Conservation (phyloP, 1,140 invertebrate species). For the Drosophila micromelanica region DNA sequence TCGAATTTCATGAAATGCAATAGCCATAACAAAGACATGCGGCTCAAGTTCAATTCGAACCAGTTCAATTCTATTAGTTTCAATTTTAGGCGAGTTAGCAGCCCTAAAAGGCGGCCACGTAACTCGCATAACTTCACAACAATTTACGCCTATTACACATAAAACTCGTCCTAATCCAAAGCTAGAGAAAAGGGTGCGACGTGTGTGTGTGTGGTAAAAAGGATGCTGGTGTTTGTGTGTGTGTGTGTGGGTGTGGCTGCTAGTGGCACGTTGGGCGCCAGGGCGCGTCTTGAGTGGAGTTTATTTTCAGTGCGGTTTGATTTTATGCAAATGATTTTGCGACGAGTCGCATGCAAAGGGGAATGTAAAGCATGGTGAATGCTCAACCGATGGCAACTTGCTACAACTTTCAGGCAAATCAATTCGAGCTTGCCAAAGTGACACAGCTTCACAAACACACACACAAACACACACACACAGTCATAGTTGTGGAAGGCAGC, state of each 20-base stretch:
- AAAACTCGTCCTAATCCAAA: constrained; percentile 43
- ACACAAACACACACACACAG: constrained; percentile 6
- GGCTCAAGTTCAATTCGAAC: constrained; percentile 22
- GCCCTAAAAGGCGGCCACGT: constrained; percentile 58
- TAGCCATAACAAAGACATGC: neutral
- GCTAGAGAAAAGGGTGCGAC: constrained; percentile 4
- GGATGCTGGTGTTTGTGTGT: neutral
- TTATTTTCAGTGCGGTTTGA: constrained; percentile 78
- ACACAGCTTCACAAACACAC: constrained; percentile 44
- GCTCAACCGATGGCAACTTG: constrained; percentile 18
- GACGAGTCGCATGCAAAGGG: constrained; percentile 30
- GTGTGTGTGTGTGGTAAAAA: neutral
- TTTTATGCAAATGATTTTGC: constrained; percentile 77
- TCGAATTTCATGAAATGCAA: constrained; percentile 6
- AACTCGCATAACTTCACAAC: constrained; percentile 63
- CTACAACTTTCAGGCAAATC: constrained; percentile 73
- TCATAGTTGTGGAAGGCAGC: neutral
- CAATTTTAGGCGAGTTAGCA: constrained; percentile 17
- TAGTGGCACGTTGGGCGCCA: constrained; percentile 20
- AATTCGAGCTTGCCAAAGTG: constrained; percentile 78
- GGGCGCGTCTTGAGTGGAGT: constrained; percentile 50
- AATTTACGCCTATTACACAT: constrained; percentile 76
- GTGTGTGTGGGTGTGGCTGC: neutral
- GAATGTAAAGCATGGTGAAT: constrained; percentile 11
- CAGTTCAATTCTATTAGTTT: constrained; percentile 9